Evolutionary conservation across 1,140 invertebrate species (phyloP).

Genomic region (Whitmania pigra): DNA sequence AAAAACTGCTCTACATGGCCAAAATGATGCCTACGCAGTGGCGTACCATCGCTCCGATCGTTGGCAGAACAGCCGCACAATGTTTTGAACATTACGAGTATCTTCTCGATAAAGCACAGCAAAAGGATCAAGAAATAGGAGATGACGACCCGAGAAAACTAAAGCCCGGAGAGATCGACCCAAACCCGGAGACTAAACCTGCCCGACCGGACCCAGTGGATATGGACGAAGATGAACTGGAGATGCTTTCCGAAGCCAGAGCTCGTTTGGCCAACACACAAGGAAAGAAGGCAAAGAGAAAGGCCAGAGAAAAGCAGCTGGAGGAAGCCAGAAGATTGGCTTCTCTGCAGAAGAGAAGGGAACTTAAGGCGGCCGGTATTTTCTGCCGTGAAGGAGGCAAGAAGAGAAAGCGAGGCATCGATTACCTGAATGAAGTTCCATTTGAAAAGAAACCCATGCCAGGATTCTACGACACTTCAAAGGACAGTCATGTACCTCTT

Average conservation of each 20-base stretch:
- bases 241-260: slow-evolving; percentile 96
- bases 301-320: slow-evolving; percentile 94
- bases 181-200: slow-evolving; percentile 98
- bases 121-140: slow-evolving; percentile 59
- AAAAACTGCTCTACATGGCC: slow-evolving; percentile 90
- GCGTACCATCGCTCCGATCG: slow-evolving; percentile 97
- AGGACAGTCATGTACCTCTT: slow-evolving; percentile 72
- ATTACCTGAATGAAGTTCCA: slow-evolving; percentile 95
- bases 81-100: slow-evolving; percentile 96
- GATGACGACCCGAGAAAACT: slow-evolving; percentile 87
- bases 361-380: slow-evolving; percentile 94
- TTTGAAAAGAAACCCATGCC: slow-evolving; percentile 83
- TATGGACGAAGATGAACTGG: slow-evolving; percentile 99
- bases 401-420: slow-evolving; percentile 53
- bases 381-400: slow-evolving; percentile 34
- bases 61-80: slow-evolving; percentile 93
- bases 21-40: slow-evolving; percentile 99
- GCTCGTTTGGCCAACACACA: slow-evolving; percentile 96
- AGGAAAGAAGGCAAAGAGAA: slow-evolving; percentile 97
- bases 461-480: slow-evolving; percentile 81
- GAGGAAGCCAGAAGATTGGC: slow-evolving; percentile 91
- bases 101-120: slow-evolving; percentile 94
- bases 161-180: slow-evolving; percentile 97
- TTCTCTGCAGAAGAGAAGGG: slow-evolving; percentile 85
- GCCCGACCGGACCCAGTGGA: slow-evolving; percentile 98